Percentiles rank a stretch among this genome's conserved stretches.
phyloP scores from a whole-genome alignment of 2,113 vertebrate species.

The Nematolebias whitei region DNA sequence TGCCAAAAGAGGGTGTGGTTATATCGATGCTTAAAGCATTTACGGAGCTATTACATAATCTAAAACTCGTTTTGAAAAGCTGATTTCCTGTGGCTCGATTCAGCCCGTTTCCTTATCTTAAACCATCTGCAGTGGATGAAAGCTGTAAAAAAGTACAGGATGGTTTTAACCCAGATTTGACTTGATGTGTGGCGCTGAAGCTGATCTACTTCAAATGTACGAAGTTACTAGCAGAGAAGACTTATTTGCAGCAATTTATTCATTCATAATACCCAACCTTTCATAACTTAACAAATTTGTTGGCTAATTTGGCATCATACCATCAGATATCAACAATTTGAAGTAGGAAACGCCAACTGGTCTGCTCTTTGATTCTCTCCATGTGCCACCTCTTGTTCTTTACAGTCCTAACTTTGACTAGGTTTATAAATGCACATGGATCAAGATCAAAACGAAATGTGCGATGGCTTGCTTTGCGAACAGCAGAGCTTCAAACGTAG shows the following conservation, averaged over 20 bases:
- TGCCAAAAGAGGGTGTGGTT: constrained; percentile 76
- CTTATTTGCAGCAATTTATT: constrained; percentile 40
- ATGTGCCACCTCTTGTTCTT: constrained; percentile 43
- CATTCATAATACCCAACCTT: constrained; percentile 17
- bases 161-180: constrained; percentile 66
- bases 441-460: constrained; percentile 34
- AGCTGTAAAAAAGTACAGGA: constrained; percentile 56
- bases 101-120: constrained; percentile 65
- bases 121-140: constrained; percentile 63
- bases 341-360: constrained; percentile 34
- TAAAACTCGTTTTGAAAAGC: constrained; percentile 53
- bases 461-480: constrained; percentile 51
- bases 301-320: constrained; percentile 39
- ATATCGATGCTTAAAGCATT: constrained; percentile 55
- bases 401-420: constrained; percentile 39
- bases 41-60: constrained; percentile 55
- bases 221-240: constrained; percentile 57
- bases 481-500: constrained; percentile 36
- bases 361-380: constrained; percentile 38
- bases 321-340: constrained; percentile 41
- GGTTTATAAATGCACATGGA: constrained; percentile 44
- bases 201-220: constrained; percentile 49
- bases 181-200: constrained; percentile 50
- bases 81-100: constrained; percentile 58
- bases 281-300: constrained; percentile 14